These are phyloP conservation scores for Rhinella marina DNA, from an alignment of 2,797 vertebrate genomes.

Conservation along the genomic window DNA sequence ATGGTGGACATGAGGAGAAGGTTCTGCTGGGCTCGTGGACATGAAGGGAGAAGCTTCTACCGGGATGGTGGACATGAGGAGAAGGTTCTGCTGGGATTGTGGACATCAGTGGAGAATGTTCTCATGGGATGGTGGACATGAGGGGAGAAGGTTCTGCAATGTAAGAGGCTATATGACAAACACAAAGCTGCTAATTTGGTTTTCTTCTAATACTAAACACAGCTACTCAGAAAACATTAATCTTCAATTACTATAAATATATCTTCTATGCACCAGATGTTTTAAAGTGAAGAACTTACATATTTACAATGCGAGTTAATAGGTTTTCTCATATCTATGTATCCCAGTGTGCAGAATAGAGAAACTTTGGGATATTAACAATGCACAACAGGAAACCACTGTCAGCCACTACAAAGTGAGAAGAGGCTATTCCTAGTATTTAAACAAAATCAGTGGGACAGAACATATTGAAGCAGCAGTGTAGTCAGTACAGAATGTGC, in stretches of 20 bases:
- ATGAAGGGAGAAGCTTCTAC: too few relatives aligned
- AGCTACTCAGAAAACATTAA: neutral
- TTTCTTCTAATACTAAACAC: neutral
- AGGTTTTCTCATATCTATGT: neutral
- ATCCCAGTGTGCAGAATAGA: neutral
- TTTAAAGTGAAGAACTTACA: neutral
- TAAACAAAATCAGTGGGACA: neutral
- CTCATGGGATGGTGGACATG: neutral
- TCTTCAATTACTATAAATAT: neutral
- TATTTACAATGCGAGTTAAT: neutral
- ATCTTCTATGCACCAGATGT: neutral
- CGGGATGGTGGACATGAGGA: too few relatives aligned
- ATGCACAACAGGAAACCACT: neutral
- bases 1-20: too few relatives aligned
- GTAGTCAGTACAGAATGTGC: neutral
- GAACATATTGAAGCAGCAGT: neutral
- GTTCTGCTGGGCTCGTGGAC: too few relatives aligned
- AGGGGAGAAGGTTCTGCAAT: too few relatives aligned
- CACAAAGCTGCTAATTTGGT: neutral
- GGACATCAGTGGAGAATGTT: too few relatives aligned
- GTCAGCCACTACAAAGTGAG: neutral
- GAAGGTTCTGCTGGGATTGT: too few relatives aligned
- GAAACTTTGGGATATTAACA: neutral
- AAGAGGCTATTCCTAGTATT: neutral
- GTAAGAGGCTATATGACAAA: neutral